A percentile compares a stretch with the other conserved stretches of the same genome.
Conservation (phyloP, 1,140 invertebrate species). For the Brachystomella parvula region DNA sequence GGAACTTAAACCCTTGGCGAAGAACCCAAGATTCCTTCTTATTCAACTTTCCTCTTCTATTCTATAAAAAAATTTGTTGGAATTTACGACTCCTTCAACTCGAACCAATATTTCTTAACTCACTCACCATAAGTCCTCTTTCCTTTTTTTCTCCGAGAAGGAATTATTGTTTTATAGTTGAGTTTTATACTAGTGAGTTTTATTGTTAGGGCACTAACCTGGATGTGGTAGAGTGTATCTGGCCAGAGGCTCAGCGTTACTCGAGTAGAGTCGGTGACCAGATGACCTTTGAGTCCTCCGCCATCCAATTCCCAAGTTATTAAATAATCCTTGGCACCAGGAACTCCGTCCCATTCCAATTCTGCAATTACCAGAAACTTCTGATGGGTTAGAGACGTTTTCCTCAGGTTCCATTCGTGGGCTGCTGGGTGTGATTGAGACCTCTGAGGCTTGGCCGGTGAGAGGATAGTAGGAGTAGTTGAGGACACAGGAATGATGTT, state of each 20-base stretch:
- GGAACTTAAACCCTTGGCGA: neutral
- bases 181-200: neutral
- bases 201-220: constrained; percentile 47
- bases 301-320: constrained; percentile 76
- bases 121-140: too few species aligned
- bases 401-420: constrained; percentile 28
- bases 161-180: neutral
- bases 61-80: neutral
- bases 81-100: neutral
- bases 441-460: too few species aligned
- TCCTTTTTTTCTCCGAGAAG: neutral
- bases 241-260: constrained; percentile 70
- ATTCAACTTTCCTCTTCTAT: neutral
- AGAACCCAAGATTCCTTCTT: neutral
- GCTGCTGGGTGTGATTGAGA: neutral
- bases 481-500: neutral
- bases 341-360: constrained; percentile 53
- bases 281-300: constrained; percentile 69
- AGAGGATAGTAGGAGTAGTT: too few species aligned
- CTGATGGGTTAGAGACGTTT: constrained; percentile 39
- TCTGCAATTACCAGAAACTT: constrained; percentile 58
- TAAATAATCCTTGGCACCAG: constrained; percentile 51
- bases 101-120: too few species aligned
- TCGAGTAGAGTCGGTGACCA: constrained; percentile 68
- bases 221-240: constrained; percentile 67